A percentile compares a stretch with the other conserved stretches of the same genome.
Conservation (phyloP, 2,113 vertebrate species). For the Dolichotis patagonum region DNA sequence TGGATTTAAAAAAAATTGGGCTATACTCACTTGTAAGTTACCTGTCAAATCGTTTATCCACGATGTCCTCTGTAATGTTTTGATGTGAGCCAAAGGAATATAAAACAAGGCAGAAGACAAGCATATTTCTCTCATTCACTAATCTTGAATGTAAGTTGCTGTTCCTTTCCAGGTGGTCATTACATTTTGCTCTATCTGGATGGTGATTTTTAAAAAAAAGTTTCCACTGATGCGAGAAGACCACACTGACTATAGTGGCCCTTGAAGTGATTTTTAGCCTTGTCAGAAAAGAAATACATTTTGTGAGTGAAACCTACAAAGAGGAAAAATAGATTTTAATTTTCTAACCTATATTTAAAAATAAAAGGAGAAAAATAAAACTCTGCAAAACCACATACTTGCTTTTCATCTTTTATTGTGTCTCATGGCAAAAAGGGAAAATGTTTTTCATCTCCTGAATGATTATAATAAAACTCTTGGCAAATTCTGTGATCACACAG, state of each 20-base stretch:
- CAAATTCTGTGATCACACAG: fast-evolving
- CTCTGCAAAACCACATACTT: background rate
- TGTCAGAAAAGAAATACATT: background rate
- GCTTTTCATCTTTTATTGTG: background rate
- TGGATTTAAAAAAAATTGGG: constrained; percentile 12
- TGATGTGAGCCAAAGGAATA: constrained; percentile 21
- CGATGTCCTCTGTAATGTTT: constrained; percentile 41
- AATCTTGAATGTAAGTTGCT: constrained; percentile 54
- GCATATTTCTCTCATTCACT: background rate
- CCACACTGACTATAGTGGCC: background rate
- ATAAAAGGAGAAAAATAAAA: background rate
- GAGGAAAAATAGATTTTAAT: background rate
- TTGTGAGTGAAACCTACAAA: background rate
- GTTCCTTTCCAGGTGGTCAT: constrained; percentile 49
- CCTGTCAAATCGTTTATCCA: constrained; percentile 63
- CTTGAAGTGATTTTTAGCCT: background rate
- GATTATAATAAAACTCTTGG: background rate
- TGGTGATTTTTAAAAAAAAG: background rate
- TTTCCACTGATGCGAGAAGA: background rate
- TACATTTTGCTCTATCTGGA: constrained; percentile 63
- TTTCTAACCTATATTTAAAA: background rate
- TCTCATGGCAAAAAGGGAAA: background rate
- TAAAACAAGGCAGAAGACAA: constrained; percentile 50
- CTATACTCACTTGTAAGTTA: constrained; percentile 36
- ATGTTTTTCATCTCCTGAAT: background rate